These are phyloP conservation scores for Talpa occidentalis DNA, from an alignment of 2,113 vertebrate species.

Conservation along the genomic window DNA sequence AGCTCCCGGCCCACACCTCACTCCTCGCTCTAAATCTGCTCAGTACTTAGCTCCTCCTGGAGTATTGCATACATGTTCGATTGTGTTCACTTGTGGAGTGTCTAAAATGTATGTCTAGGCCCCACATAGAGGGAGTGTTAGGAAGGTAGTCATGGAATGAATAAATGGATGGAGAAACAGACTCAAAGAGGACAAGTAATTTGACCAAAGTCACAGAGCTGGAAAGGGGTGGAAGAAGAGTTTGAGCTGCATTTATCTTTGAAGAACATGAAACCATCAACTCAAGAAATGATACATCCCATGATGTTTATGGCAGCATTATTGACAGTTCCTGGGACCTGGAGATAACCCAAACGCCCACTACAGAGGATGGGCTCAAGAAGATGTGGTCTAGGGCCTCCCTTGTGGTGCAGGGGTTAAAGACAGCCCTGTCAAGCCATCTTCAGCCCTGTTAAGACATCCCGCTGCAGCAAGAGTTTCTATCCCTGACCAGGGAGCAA, in stretches of 20 bases:
- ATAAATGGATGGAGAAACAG: neutral
- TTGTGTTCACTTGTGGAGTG: neutral
- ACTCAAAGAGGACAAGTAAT: neutral
- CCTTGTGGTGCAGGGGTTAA: no score
- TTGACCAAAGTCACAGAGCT: neutral
- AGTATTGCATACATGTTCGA: rapidly evolving
- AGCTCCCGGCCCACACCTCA: neutral
- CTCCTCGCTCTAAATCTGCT: neutral
- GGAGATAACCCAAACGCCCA: no score
- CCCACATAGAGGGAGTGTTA: neutral
- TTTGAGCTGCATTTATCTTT: neutral
- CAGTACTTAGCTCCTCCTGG: rapidly evolving
- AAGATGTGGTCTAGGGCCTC: no score
- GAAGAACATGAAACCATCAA: no score
- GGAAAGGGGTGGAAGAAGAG: neutral
- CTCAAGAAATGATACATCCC: no score
- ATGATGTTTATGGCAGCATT: no score
- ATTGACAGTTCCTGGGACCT: no score
- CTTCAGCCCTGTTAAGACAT: no score
- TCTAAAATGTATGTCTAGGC: neutral
- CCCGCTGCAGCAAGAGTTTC: no score
- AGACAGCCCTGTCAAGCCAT: no score
- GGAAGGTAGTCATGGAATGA: neutral
- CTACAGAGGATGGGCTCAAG: no score
- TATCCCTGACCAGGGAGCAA: no score